phyloP scores from a whole-genome alignment of 2,797 vertebrate species.

The Coendou prehensilis region DNA sequence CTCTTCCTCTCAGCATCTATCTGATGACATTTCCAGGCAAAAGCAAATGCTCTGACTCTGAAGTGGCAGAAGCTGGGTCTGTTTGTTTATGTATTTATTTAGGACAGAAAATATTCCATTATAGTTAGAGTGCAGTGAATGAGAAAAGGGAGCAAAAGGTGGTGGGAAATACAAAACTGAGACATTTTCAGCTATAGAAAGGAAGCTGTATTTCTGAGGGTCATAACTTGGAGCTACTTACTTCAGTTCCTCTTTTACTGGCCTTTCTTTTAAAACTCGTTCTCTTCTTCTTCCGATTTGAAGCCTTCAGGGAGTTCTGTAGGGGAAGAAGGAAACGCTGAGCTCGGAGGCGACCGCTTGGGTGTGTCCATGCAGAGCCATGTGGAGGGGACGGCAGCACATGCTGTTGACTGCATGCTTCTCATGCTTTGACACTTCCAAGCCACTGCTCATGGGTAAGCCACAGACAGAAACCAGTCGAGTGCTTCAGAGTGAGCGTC shows the following conservation, averaged over 20 bases:
- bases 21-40: background rate
- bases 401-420: conserved; percentile 90
- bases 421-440: conserved; percentile 91
- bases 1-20: background rate
- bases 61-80: background rate
- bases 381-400: conserved; percentile 87
- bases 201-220: background rate
- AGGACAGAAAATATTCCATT: background rate
- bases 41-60: background rate
- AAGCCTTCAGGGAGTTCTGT: conserved; percentile 98
- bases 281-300: conserved; percentile 97
- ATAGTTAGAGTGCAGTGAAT: background rate
- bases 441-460: conserved; percentile 91
- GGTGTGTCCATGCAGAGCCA: conserved; percentile 88
- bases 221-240: conserved; percentile 87
- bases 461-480: conserved; percentile 91
- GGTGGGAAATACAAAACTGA: fast-evolving
- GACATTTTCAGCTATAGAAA: fast-evolving
- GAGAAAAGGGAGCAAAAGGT: background rate
- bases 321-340: conserved; percentile 74
- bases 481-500: conserved; percentile 89
- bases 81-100: background rate
- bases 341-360: conserved; percentile 72
- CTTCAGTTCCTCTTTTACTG: conserved; percentile 98
- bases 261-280: conserved; percentile 98